These are phyloP conservation scores for Eidolon helvum DNA, from an alignment of 2,113 vertebrate genomes.

Conservation along the genomic window DNA sequence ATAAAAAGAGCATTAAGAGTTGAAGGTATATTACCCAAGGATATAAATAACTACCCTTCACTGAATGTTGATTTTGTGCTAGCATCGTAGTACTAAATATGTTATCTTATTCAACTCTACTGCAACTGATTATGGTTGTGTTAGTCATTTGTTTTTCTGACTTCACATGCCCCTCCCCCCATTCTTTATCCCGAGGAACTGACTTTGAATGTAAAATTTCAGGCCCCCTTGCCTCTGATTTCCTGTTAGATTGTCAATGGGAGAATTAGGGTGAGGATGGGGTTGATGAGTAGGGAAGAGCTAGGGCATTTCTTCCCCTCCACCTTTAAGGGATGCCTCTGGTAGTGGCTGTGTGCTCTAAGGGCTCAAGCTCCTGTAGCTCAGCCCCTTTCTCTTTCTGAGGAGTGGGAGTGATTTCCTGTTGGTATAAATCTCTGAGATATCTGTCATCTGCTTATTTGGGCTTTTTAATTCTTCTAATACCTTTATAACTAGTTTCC, in stretches of 20 bases:
- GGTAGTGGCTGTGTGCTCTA: neutral
- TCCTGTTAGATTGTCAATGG: neutral
- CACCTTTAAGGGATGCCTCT: neutral
- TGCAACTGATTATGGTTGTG: neutral
- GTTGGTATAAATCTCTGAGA: neutral
- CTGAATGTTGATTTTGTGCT: neutral
- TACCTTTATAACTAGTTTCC: neutral
- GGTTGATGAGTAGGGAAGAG: neutral
- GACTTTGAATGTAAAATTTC: neutral
- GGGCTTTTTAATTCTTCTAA: neutral
- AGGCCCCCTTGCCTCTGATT: neutral
- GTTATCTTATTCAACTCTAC: neutral
- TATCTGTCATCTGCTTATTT: neutral
- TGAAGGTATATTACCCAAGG: neutral
- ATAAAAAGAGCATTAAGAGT: neutral
- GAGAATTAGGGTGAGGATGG: neutral
- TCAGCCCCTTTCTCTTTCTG: neutral
- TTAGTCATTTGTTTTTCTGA: neutral
- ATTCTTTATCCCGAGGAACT: neutral
- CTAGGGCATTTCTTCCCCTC: neutral
- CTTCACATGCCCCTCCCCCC: neutral
- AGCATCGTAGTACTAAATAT: neutral
- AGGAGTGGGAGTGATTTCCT: neutral
- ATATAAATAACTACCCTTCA: neutral
- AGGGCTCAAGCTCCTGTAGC: neutral